phyloP scores from a whole-genome alignment of 2,888 invertebrate species.

The Eristalis arbustorum region DNA sequence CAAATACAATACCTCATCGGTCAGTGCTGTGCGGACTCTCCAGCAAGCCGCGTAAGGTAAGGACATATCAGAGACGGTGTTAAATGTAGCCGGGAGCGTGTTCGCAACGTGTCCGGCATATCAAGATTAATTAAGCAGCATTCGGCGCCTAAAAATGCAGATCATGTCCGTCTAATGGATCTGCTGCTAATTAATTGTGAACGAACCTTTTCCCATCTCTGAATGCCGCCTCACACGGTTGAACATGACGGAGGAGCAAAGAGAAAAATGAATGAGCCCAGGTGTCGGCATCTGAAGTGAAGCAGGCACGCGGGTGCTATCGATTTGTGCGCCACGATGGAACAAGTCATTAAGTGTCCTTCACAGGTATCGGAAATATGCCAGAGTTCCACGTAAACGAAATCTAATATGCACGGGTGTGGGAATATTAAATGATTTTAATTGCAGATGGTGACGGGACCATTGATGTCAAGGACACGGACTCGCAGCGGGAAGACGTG shows the following conservation, averaged over 20 bases:
- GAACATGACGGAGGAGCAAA: background rate
- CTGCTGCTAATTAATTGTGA: slow-evolving; percentile 55
- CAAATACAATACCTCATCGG: slow-evolving; percentile 3
- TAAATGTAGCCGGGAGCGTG: slow-evolving; percentile 33
- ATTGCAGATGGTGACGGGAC: slow-evolving; percentile 8
- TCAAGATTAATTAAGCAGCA: slow-evolving; percentile 44
- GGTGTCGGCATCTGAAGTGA: slow-evolving; percentile 21
- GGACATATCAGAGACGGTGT: slow-evolving; percentile 22
- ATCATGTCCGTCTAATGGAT: slow-evolving; percentile 63
- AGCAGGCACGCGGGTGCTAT: slow-evolving; percentile 13
- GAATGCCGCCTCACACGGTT: slow-evolving; percentile 12
- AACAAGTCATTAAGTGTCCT: slow-evolving; percentile 21
- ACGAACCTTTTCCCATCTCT: slow-evolving; percentile 13
- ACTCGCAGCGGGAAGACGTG: background rate
- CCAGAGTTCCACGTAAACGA: background rate
- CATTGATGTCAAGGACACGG: background rate
- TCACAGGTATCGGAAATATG: slow-evolving; percentile 12
- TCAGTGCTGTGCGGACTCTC: background rate
- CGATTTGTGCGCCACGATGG: slow-evolving; percentile 13
- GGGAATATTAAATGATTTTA: slow-evolving; percentile 20
- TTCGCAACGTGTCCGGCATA: slow-evolving; percentile 47
- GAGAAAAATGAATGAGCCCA: background rate
- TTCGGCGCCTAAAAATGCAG: slow-evolving; percentile 50
- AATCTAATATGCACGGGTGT: background rate
- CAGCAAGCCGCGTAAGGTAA: slow-evolving; percentile 7